Evolutionary conservation across 2,113 vertebrate genomes (phyloP).

Genomic region (Erythrocercus mccallii): DNA sequence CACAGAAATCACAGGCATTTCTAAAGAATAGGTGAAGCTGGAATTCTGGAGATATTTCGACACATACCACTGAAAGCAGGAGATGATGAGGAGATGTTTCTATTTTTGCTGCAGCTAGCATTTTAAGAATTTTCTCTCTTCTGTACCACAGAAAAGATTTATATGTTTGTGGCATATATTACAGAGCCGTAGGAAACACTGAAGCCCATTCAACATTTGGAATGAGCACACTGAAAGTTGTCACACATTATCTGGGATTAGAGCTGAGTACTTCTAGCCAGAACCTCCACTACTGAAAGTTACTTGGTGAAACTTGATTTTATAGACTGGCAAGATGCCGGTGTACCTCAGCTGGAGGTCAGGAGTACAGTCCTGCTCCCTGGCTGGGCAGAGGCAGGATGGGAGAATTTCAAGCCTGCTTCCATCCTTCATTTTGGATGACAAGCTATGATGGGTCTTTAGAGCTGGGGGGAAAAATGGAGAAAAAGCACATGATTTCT

Average conservation of each 20-base stretch:
- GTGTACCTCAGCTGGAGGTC: neutral
- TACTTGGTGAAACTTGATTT: conserved; percentile 28
- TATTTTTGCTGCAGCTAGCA: neutral
- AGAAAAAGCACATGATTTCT: neutral
- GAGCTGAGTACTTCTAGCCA: neutral
- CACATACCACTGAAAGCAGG: neutral
- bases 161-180: neutral
- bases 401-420: neutral
- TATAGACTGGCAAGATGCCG: neutral
- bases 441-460: neutral
- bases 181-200: neutral
- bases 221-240: neutral
- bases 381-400: neutral
- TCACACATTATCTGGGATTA: neutral
- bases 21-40: neutral
- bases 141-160: neutral
- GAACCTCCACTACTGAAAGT: neutral
- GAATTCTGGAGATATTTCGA: neutral
- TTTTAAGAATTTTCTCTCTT: neutral
- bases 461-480: neutral
- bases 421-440: neutral
- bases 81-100: neutral
- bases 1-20: neutral
- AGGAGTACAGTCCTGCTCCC: accelerated
- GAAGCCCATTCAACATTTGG: neutral